Evolutionary conservation across 2,797 vertebrate species (phyloP).

Genomic region (Streptopelia turtur): DNA sequence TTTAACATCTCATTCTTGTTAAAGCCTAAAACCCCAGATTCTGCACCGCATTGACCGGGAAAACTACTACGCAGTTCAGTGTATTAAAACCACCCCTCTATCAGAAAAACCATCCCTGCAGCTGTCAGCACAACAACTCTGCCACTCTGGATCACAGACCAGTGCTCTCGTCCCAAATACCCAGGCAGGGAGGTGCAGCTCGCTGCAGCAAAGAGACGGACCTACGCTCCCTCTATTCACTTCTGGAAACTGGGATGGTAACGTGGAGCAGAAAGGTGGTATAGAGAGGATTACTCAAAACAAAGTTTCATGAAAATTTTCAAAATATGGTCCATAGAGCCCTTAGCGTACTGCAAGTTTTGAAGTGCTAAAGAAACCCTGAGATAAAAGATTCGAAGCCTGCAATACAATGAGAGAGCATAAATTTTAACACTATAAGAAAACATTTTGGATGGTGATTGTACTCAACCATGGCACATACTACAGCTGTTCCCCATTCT

Average conservation of each 20-base stretch:
- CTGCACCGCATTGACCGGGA: not conserved
- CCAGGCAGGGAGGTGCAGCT: not conserved
- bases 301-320: not conserved
- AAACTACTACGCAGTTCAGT: not conserved
- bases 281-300: not conserved
- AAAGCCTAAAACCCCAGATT: not conserved
- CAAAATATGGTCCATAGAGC: not conserved
- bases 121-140: not conserved
- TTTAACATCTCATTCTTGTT: not conserved
- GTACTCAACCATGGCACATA: not conserved
- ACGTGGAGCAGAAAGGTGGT: not conserved
- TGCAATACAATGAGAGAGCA: rapidly evolving
- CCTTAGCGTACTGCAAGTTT: not conserved
- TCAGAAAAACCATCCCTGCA: not conserved
- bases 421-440: not conserved
- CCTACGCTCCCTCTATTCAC: not conserved
- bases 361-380: not conserved
- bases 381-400: not conserved
- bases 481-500: not conserved
- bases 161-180: rapidly evolving
- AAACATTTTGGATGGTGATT: not conserved
- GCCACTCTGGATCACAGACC: not conserved
- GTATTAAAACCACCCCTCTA: not conserved
- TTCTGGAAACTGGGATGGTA: not conserved
- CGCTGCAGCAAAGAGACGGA: not conserved